Conservation (phyloP, 2,888 invertebrate species). For the Gasteruption jaculator region DNA sequence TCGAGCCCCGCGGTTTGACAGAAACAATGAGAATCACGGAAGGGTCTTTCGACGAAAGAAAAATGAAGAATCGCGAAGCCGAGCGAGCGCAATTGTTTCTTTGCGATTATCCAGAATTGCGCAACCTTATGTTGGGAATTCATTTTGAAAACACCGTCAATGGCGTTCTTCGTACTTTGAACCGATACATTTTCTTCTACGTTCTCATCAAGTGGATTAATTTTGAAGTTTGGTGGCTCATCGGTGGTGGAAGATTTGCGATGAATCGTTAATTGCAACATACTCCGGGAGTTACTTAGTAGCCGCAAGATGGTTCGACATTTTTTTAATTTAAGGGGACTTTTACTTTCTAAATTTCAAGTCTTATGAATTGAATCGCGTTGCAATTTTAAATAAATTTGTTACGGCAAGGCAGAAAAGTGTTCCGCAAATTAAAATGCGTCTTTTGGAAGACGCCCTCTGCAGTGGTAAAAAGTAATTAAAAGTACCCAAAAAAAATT, state of each 20-base stretch:
- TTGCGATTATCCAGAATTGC: constrained; percentile 29
- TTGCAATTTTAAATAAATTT: too few species aligned
- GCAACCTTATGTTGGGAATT: constrained; percentile 31
- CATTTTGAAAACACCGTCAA: constrained; percentile 25
- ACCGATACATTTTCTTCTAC: constrained; percentile 35
- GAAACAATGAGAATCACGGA: neutral
- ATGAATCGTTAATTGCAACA: constrained; percentile 14
- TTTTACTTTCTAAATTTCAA: too few species aligned
- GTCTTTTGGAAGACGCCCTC: too few species aligned
- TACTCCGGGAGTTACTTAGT: neutral
- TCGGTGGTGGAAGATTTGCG: constrained; percentile 27
- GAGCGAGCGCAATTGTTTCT: constrained; percentile 21
- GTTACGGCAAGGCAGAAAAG: too few species aligned
- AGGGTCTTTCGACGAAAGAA: too few species aligned
- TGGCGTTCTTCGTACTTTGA: constrained; percentile 34
- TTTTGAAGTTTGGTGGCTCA: constrained; percentile 32
- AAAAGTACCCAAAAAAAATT: too few species aligned
- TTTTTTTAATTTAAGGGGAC: neutral
- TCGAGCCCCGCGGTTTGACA: neutral
- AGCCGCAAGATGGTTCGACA: neutral
- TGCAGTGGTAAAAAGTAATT: constrained; percentile 14
- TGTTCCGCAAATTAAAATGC: too few species aligned
- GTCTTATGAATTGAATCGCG: neutral
- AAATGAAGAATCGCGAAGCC: neutral
- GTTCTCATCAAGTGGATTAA: constrained; percentile 38